These are phyloP conservation scores for Nothura maculosa DNA, from an alignment of 2,797 vertebrate species.

Conservation along the genomic window DNA sequence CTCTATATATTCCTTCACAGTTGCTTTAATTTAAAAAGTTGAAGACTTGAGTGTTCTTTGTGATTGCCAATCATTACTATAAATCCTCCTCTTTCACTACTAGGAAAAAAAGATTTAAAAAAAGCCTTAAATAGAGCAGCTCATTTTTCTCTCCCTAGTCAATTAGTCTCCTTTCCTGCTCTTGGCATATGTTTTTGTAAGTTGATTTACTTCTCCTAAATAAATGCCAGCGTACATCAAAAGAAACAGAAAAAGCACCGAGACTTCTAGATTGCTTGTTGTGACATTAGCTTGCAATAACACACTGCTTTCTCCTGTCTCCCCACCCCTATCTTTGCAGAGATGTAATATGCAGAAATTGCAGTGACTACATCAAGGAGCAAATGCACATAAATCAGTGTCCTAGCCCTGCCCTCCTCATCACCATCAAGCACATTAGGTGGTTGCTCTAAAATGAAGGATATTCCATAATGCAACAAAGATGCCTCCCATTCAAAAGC, in stretches of 20 bases:
- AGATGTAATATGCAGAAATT: neutral
- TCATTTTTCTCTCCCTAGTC: neutral
- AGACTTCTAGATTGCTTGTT: neutral
- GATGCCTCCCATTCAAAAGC: neutral
- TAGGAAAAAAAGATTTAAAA: neutral
- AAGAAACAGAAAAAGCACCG: neutral
- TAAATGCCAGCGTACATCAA: neutral
- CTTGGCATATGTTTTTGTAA: neutral
- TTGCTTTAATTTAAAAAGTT: neutral
- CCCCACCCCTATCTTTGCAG: neutral
- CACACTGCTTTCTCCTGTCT: neutral
- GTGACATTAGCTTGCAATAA: neutral
- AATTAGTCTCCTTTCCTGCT: slow-evolving; percentile 10
- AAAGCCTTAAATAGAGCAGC: neutral
- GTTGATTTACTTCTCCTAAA: slow-evolving; percentile 25
- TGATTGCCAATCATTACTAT: neutral
- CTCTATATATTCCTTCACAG: neutral
- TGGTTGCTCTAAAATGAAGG: neutral
- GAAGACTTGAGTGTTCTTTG: neutral
- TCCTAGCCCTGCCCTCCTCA: neutral
- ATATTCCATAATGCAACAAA: neutral
- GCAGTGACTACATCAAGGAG: neutral
- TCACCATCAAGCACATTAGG: neutral
- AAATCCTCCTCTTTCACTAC: neutral
- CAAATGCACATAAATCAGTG: neutral